Conservation (phyloP, 2,888 invertebrate genomes). For the Ptilodon capucinus region DNA sequence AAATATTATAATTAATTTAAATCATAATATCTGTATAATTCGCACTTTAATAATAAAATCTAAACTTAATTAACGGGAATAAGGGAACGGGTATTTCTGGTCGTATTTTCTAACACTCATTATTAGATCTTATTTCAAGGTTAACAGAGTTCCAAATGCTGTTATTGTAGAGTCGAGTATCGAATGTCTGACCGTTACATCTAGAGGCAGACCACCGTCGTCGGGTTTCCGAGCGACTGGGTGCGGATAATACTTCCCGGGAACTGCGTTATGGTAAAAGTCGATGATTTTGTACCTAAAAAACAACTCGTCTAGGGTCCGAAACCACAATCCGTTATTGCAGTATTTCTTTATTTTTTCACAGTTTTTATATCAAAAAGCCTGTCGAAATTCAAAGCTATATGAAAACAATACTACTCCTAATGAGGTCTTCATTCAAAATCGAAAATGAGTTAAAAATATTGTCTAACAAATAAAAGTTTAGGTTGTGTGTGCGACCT, state of each 20-base stretch:
- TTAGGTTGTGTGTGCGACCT: no score
- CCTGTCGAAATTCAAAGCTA: no score
- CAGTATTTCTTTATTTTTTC: no score
- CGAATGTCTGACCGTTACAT: constrained; percentile 51
- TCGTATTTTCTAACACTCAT: constrained; percentile 20
- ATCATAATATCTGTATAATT: background rate
- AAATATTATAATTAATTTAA: no score
- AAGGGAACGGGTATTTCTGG: constrained; percentile 35
- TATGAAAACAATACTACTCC: no score
- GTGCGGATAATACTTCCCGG: constrained; percentile 27
- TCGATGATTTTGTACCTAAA: background rate
- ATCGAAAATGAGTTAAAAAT: no score
- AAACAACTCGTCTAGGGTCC: no score
- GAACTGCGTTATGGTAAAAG: constrained; percentile 20
- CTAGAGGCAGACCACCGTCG: constrained; percentile 39
- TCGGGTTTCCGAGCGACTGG: constrained; percentile 38
- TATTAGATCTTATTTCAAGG: constrained; percentile 8
- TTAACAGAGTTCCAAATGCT: constrained; percentile 24
- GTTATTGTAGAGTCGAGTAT: constrained; percentile 25
- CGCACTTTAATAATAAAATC: background rate
- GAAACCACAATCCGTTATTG: no score
- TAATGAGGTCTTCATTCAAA: no score
- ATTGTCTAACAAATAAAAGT: no score
- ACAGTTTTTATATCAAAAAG: no score
- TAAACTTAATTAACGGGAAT: constrained; percentile 34